phyloP scores from a whole-genome alignment of 1,140 invertebrate genomes.

The Nautilus pompilius region DNA sequence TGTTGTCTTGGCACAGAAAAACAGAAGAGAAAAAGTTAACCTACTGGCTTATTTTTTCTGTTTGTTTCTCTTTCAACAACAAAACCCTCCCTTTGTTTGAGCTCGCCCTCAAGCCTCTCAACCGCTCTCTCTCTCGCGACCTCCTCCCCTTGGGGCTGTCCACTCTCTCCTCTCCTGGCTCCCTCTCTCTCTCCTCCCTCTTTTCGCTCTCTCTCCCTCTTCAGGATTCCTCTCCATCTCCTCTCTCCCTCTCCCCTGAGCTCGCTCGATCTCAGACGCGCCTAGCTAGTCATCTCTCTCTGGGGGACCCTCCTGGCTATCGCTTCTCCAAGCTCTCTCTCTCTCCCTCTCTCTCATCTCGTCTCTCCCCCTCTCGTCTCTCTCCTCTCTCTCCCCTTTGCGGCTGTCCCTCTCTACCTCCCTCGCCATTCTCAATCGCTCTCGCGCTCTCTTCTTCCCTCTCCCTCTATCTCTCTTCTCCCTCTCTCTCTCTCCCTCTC shows the following conservation, averaged over 20 bases:
- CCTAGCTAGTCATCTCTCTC: neutral
- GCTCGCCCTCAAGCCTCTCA: too few relatives aligned
- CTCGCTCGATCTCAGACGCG: neutral
- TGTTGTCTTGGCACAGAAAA: too few relatives aligned
- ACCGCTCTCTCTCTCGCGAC: neutral
- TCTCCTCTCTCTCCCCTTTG: neutral
- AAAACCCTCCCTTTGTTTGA: too few relatives aligned
- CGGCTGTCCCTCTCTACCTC: neutral
- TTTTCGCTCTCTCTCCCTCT: neutral
- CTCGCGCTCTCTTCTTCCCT: neutral
- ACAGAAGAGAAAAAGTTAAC: too few relatives aligned
- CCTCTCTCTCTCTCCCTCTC: conserved; percentile 6
- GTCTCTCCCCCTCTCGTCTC: neutral
- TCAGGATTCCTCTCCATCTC: neutral
- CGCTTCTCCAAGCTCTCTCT: neutral
- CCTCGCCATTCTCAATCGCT: neutral
- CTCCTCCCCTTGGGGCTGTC: neutral
- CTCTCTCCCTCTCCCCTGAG: neutral
- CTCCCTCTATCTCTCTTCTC: neutral
- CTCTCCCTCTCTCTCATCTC: neutral
- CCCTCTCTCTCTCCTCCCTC: neutral
- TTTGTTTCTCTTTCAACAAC: too few relatives aligned
- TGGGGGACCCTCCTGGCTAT: neutral
- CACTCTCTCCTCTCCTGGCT: neutral
- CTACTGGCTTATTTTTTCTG: too few relatives aligned